A percentile compares a stretch with the other conserved stretches of the same genome.
phyloP scores from a whole-genome alignment of 2,113 vertebrate species.

The Spermophilus dauricus region DNA sequence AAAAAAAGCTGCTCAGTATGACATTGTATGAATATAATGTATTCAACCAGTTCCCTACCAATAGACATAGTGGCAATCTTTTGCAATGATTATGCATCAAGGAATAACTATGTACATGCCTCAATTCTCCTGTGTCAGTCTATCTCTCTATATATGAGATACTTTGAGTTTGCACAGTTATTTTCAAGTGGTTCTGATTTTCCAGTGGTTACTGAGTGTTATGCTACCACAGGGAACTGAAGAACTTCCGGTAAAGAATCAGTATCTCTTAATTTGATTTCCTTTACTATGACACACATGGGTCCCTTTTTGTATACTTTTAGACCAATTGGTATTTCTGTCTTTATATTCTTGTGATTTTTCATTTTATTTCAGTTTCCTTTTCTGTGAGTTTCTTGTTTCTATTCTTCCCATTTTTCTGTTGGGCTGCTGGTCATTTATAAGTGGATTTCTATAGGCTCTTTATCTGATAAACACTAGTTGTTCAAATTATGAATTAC shows the following conservation, averaged over 20 bases:
- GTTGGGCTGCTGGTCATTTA: not conserved
- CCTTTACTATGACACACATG: not conserved
- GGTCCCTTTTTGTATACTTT: not conserved
- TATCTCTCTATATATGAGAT: accelerated
- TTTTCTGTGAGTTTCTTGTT: not conserved
- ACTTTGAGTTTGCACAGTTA: not conserved
- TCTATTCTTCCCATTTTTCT: not conserved
- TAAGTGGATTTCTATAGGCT: not conserved
- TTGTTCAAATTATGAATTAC: not conserved
- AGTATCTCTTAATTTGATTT: not conserved
- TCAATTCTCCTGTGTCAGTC: not conserved
- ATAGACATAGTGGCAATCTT: not conserved
- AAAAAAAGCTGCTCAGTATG: not conserved
- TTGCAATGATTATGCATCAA: not conserved
- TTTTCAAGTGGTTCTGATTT: not conserved
- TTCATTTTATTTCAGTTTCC: not conserved
- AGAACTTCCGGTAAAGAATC: not conserved
- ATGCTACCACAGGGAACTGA: too few species aligned
- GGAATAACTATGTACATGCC: accelerated
- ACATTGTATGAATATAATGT: not conserved
- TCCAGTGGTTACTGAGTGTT: too few species aligned
- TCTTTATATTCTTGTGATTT: not conserved
- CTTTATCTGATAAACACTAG: not conserved
- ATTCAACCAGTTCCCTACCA: not conserved
- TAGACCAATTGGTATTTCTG: not conserved